phyloP scores from a whole-genome alignment of 2,113 vertebrate genomes.

The Muscicapa adusta region DNA sequence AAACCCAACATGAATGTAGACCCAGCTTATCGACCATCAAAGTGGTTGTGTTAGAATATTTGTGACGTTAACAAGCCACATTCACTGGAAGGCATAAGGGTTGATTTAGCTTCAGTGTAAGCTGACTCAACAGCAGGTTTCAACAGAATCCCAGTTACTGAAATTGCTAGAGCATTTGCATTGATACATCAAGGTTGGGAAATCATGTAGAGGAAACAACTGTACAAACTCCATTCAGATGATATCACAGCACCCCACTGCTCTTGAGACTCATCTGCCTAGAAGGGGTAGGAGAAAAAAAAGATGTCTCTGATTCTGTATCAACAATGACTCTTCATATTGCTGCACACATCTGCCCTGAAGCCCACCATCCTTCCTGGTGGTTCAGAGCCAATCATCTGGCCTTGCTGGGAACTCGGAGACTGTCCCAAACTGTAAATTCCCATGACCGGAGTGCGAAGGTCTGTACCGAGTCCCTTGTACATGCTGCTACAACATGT shows the following conservation, averaged over 20 bases:
- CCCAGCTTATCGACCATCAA: not conserved
- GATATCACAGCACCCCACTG: not conserved
- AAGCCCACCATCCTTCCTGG: not conserved
- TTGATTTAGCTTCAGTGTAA: not conserved
- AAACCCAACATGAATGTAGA: not conserved
- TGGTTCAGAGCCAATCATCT: constrained; percentile 28
- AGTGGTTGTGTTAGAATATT: not conserved
- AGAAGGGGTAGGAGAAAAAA: not conserved
- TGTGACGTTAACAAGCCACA: not conserved
- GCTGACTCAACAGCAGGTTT: not conserved
- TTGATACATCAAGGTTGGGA: not conserved
- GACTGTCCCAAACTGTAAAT: not conserved
- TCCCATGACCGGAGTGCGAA: not conserved
- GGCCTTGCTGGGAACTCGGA: not conserved
- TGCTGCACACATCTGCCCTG: not conserved
- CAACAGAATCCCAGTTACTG: not conserved
- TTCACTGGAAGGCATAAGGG: not conserved
- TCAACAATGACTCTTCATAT: not conserved
- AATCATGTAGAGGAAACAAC: not conserved
- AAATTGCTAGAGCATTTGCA: not conserved
- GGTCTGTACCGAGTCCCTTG: not conserved
- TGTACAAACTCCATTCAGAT: not conserved
- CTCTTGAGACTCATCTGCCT: constrained; percentile 4
- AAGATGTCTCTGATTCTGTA: not conserved
- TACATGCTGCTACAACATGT: not conserved